These are phyloP conservation scores for Diarsia rubi DNA, from an alignment of 2,888 invertebrate genomes.

Conservation along the genomic window DNA sequence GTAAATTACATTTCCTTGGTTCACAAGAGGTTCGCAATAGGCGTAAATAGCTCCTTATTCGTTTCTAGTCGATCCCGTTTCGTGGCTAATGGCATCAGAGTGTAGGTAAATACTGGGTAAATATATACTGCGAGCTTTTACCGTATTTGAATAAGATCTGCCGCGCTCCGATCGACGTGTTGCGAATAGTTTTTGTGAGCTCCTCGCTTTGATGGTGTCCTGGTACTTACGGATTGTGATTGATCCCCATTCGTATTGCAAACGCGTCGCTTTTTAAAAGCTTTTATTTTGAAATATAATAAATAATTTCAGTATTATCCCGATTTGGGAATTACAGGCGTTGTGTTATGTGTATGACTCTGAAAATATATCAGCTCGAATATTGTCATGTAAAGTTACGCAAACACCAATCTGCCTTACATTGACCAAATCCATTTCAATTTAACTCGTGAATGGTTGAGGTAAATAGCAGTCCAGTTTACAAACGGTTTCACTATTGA, in stretches of 20 bases:
- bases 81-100: conserved; percentile 66
- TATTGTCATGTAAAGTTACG: background rate
- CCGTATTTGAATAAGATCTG: conserved; percentile 78
- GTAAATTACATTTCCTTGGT: conserved; percentile 57
- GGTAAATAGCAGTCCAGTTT: background rate
- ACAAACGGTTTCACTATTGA: conserved; percentile 4
- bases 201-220: conserved; percentile 37
- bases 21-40: conserved; percentile 64
- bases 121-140: conserved; percentile 74
- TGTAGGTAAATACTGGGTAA: conserved; percentile 65
- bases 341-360: too few relatives aligned
- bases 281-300: too few relatives aligned
- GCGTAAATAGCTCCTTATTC: conserved; percentile 71
- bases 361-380: background rate
- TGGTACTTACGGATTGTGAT: conserved; percentile 25
- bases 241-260: background rate
- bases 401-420: background rate
- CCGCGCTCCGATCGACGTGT: conserved; percentile 59
- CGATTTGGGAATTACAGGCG: background rate
- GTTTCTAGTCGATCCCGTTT: conserved; percentile 63
- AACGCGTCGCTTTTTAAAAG: too few relatives aligned
- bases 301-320: background rate
- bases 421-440: conserved; percentile 5
- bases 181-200: conserved; percentile 56
- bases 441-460: conserved; percentile 12